Evolutionary conservation across 2,888 invertebrate genomes (phyloP), one percentile per base, ranked within the genome.

Genomic region (Pheosia gnoma): DNA sequence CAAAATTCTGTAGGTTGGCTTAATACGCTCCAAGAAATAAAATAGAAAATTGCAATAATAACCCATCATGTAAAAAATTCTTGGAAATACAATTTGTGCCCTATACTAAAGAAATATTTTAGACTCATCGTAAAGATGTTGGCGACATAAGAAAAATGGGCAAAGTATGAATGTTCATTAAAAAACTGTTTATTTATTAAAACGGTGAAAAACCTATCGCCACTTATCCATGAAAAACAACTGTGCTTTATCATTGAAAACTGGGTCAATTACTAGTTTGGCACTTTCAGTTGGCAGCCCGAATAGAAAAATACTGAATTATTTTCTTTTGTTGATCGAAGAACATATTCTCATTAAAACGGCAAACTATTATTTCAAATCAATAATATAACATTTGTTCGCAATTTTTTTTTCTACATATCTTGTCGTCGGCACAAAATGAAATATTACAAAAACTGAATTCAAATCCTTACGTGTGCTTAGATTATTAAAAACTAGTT

Each of bases 391-490:
- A 3, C 11, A 5, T 47, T 3, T 47, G 51, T 51, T 51, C 3
- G n/a, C 58, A 63, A 67, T 61, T 69, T 67, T 66, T 65, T 74
- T 64, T 59, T 68, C 53, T 66, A 67, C 76, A 77, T 73, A 75
- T 74, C 69, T 65, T 55, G 62, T 68, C 58, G 59, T 65, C 62
- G 63, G 61, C 71, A 74, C 67, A 73, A 75, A 77, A 73, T 71
- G 11, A 53, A 63, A 81, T 81, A 85, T 84, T 82, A 84, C 82
- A 85, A 81, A 77, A 79, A 81, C 82, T 81, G 82, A 82, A 81
- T 81, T 91, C 92, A 92, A 92, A 92, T 92, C 91, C 91, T 87
- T 83, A 85, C 80, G 83, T 82, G 90, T 86, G 86, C 87, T 88
- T 89, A 88, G 67, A 78, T 80, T 80, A 62, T 63, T 78, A 79